Percentiles rank a stretch among this genome's conserved stretches.
phyloP scores from a whole-genome alignment of 2,113 vertebrate species.

The Coryphaenoides rupestris region DNA sequence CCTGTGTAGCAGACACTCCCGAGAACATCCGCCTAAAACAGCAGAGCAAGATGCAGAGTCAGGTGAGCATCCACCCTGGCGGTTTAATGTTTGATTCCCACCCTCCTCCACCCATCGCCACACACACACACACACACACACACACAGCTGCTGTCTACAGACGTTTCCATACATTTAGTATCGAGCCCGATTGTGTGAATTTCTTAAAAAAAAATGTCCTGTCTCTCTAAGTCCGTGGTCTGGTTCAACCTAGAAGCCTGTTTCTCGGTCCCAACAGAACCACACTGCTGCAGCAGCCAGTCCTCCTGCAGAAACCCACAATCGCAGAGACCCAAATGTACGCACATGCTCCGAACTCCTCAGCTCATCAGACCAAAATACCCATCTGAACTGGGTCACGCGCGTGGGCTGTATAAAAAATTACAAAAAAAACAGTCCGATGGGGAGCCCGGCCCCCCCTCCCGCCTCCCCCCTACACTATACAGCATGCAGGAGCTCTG shows the following conservation, averaged over 20 bases:
- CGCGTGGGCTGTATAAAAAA: conserved; percentile 35
- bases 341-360: conserved; percentile 19
- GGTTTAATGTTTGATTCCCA: too few relatives aligned
- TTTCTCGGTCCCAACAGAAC: neutral
- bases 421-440: conserved; percentile 1
- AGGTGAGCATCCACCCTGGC: conserved; percentile 75
- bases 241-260: too few relatives aligned
- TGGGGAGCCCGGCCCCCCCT: neutral
- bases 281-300: conserved; percentile 5
- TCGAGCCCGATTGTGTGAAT: too few relatives aligned
- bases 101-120: neutral
- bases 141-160: neutral
- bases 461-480: neutral
- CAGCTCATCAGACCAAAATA: conserved; percentile 49
- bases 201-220: too few relatives aligned
- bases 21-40: conserved; percentile 97
- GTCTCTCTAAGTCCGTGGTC: too few relatives aligned
- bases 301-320: conserved; percentile 23
- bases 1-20: conserved; percentile 92
- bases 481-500: too few relatives aligned
- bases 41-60: conserved; percentile 95
- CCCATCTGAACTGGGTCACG: conserved; percentile 53
- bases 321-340: conserved; percentile 38
- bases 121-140: conserved; percentile 9
- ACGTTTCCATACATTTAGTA: too few relatives aligned